Conservation (phyloP, 2,888 invertebrate species). For the Cheilosia soror region DNA sequence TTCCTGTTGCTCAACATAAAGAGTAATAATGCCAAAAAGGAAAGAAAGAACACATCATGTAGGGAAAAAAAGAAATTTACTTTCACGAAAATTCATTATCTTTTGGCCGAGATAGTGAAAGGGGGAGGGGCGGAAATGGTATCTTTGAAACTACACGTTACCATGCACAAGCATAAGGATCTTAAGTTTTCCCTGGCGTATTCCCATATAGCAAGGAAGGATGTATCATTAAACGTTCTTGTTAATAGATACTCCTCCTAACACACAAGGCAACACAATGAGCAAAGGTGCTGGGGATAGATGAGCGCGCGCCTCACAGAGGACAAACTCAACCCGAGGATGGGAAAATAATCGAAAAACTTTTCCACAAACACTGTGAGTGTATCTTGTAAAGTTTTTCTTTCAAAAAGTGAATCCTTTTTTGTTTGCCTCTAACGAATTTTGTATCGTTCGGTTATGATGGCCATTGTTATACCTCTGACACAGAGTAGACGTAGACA, state of each 20-base stretch:
- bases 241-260: slow-evolving; percentile 69
- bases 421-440: slow-evolving; percentile 6
- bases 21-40: slow-evolving; percentile 61
- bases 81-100: slow-evolving; percentile 64
- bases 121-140: neutral
- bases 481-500: neutral
- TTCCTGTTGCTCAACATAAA: slow-evolving; percentile 70
- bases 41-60: slow-evolving; percentile 17
- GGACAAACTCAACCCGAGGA: slow-evolving; percentile 59
- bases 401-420: neutral
- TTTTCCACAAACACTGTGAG: slow-evolving; percentile 56
- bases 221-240: slow-evolving; percentile 73
- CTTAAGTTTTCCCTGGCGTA: slow-evolving; percentile 30
- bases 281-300: neutral
- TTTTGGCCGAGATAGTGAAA: slow-evolving; percentile 29
- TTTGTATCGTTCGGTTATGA: slow-evolving; percentile 31
- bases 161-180: slow-evolving; percentile 38
- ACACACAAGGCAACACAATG: slow-evolving; percentile 37
- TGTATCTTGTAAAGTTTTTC: slow-evolving; percentile 61
- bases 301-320: slow-evolving; percentile 31
- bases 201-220: slow-evolving; percentile 48
- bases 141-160: slow-evolving; percentile 44
- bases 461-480: slow-evolving; percentile 31
- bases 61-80: slow-evolving; percentile 19
- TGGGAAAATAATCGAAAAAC: slow-evolving; percentile 74